Base-by-base conservation (phyloP, 2,888 invertebrate genomes). In the Sisyra nigra region DNA sequence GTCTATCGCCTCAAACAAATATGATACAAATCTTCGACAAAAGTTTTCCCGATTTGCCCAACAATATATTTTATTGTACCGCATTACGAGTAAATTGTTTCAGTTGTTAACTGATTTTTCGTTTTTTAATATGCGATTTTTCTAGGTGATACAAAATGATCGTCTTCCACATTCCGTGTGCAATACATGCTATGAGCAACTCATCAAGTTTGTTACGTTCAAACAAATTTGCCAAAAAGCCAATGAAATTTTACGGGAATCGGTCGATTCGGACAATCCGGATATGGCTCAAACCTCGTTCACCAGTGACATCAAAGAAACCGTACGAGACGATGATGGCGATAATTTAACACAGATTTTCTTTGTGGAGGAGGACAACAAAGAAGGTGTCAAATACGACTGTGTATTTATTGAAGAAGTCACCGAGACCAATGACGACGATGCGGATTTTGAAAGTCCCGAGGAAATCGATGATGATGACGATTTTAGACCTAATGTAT, bases 61-160 rank as follows among this genome's bases (percentile, higher is more conserved):
- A 46, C 18, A 55, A 54, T 52, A 54, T 57, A 39, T 48, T 49
- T 44, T 45, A 51, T 30, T 57, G 55, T 42, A 53, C 54, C 17
- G 49, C 54, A n/a, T 50, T 57, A 36, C 51, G 53, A 40, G 53
- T 57, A 48, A 46, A 47, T 46, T 36, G 18, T 41, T 15, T 44
- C 31, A 13, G 17, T 14, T 36, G 2, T 15, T 15, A 36, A 35
- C n/a, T 15, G 36, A 10, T 36, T 36, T 14, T 36, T 6, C 10
- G 3, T 5, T 3, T 10, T n/a, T 10, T n/a, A 8, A 14, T 36
- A 19, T 38, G 9, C 11, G 4, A 18, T 19, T 31, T 42, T 51
- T 51, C 32, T 40, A 54, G 55, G 51, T 54, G 43, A 47, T 45
- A 10, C 47, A 48, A 47, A 46, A 50, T 39, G 55, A 54, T 45